Evolutionary conservation across 2,888 invertebrate genomes (phyloP), one percentile per base, ranked within the genome.

Genomic region (Callyntrura guangdongensis): DNA sequence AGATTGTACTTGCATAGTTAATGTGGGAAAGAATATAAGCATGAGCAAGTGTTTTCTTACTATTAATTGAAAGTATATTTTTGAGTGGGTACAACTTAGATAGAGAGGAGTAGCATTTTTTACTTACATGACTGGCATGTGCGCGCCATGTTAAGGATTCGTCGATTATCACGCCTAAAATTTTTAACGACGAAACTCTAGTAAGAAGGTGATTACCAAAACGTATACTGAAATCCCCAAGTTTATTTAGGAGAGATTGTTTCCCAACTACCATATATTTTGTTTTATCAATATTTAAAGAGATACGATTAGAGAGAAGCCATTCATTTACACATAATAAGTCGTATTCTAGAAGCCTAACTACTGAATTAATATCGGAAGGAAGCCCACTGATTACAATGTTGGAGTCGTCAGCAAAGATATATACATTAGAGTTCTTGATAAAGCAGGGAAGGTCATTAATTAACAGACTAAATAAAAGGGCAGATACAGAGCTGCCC

Each of bases 371-470:
- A 14, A 92, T 56, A 12, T 84, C 14, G 5, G 22, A 22, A 9
- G 67, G 74, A 0, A 53, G 27, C 5, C 86, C 83, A 61, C 36
- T 8, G 12, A 89, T 77, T 4, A 74, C 14, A 0, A 90, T 0
- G 17, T 79, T 86, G 4, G 86, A 56, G 47, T 92, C 92, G 81
- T 92, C 92, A 0, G 91, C 91, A 74, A 84, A 92, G 12, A 92
- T 12, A 36, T 79, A 67, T 0, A n/a, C 17, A n/a, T 45, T 11
- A 61, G 61, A 64, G n/a, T 90, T 36, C 67, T 81, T 56, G 53
- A 91, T 22, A 11, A 22, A 12, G 3, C 36, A 11, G 0, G 92
- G 92, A 0, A 92, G 49, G 36, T 90, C 91, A 74, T 86, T 89
- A 12, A 91, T 74, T n/a, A 81, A 59, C 1, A 91, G 1, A 22